Conservation (phyloP, 1,140 invertebrate genomes). For the Goniozus legneri region DNA sequence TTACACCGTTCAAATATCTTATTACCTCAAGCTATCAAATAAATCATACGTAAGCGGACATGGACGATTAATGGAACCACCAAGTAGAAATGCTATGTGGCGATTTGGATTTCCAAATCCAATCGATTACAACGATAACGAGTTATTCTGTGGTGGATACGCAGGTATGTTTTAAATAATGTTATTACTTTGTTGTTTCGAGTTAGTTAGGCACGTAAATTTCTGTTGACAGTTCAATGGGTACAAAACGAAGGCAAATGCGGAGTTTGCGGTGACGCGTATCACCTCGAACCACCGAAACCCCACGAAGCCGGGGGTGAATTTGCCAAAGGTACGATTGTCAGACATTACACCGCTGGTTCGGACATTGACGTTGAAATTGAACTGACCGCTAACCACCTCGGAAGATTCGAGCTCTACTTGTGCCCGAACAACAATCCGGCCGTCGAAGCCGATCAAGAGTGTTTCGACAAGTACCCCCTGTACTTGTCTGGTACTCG, state of each 20-base stretch:
- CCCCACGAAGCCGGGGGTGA: constrained; percentile 85
- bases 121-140: constrained; percentile 93
- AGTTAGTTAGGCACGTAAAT: neutral
- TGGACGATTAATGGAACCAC: constrained; percentile 83
- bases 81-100: constrained; percentile 90
- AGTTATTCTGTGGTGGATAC: constrained; percentile 78
- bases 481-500: constrained; percentile 66
- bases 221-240: constrained; percentile 69
- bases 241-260: constrained; percentile 80
- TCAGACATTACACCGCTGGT: constrained; percentile 74
- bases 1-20: neutral
- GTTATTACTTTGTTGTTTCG: neutral
- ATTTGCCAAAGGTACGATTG: constrained; percentile 81
- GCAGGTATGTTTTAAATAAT: constrained; percentile 59
- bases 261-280: constrained; percentile 85
- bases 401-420: constrained; percentile 79
- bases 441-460: constrained; percentile 69
- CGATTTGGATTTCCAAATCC: constrained; percentile 88
- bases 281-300: constrained; percentile 66
- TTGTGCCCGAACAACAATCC: constrained; percentile 85
- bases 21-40: constrained; percentile 18
- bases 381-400: constrained; percentile 87
- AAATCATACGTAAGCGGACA: constrained; percentile 58
- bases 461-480: constrained; percentile 77
- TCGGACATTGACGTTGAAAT: constrained; percentile 80